Base-by-base conservation (phyloP, 2,797 vertebrate species). In the Pangasius djambal region DNA sequence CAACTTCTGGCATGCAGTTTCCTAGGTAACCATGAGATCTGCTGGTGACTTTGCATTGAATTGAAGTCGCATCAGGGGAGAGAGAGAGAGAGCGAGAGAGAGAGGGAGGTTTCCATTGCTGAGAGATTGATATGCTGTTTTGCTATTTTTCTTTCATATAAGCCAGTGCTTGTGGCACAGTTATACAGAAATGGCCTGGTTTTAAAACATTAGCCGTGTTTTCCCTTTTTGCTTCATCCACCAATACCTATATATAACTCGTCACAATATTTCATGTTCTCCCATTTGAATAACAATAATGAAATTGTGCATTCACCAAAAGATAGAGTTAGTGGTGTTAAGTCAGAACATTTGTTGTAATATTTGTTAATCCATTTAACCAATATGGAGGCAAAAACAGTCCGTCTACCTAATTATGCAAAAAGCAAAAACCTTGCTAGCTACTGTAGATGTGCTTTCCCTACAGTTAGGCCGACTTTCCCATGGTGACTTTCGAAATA, bases 21-120 rank as follows among this genome's bases (percentile, higher is more conserved):
- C 95, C 95, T 93, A 94, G 95, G 95, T 93, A 96, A 96, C 95
- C 40, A 86, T 93, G 91, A 91, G 90, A 15, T 89, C 90, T 88
- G 90, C 91, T 92, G 92, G 91, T 92, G 88, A 85, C 52, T 91
- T 92, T 95, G 91, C 92, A 91, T 94, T 91, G 63, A 85, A 92
- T 91, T 78, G 74, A 81, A 89, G 88, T 84, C 48, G 1, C 50
- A 59, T 57, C 9, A 37, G 52, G 52, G 22, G 52, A 18, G 7
- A 25, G 55, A 34, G 52, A 81, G 50, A 20, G 55, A 59, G 15
- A 52, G 48, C 31, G 18, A 40, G 31, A 69, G 67, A 2, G 20
- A 63, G 22, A 63, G 22, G 31, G 16, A 5, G 50, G 6, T 61
- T 61, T 55, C 50, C 5, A 31, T 50, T 72, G 28, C 67, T 55